These are phyloP conservation scores for Molanna angustata DNA, from an alignment of 2,888 invertebrate species.

Conservation along the genomic window DNA sequence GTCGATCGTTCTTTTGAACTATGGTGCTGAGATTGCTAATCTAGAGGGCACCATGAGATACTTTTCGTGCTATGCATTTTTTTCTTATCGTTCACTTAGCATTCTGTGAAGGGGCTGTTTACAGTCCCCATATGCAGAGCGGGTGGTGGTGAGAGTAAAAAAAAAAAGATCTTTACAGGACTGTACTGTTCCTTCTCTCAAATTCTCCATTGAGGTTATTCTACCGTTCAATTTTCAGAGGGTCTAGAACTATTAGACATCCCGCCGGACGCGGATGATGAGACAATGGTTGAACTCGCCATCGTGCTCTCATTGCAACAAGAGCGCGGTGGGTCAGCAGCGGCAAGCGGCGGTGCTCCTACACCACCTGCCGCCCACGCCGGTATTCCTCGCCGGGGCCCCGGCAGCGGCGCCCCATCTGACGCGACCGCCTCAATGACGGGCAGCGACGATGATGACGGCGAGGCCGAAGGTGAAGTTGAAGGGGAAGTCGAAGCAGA, in stretches of 20 bases:
- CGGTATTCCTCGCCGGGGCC: slow-evolving; percentile 57
- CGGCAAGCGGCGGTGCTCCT: slow-evolving; percentile 38
- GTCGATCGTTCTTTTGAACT: too few relatives aligned
- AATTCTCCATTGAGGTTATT: too few relatives aligned
- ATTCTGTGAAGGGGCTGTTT: too few relatives aligned
- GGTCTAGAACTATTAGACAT: slow-evolving; percentile 81
- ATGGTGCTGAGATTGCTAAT: too few relatives aligned
- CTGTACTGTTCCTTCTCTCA: not conserved
- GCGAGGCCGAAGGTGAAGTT: slow-evolving; percentile 77
- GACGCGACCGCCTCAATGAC: slow-evolving; percentile 82
- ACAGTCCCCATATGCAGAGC: too few relatives aligned
- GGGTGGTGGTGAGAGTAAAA: too few relatives aligned
- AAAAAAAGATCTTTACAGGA: too few relatives aligned
- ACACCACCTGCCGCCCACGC: slow-evolving; percentile 77
- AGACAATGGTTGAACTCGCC: slow-evolving; percentile 94
- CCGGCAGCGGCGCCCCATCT: slow-evolving; percentile 52
- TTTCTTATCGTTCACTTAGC: too few relatives aligned
- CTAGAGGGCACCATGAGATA: too few relatives aligned
- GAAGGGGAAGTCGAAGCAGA: slow-evolving; percentile 34
- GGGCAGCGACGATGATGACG: slow-evolving; percentile 89
- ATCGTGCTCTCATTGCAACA: slow-evolving; percentile 92
- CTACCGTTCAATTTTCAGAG: slow-evolving; percentile 40
- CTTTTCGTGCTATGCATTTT: too few relatives aligned
- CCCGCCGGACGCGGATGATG: slow-evolving; percentile 94
- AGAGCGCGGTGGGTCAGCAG: slow-evolving; percentile 55